Percentiles rank a stretch among this genome's conserved stretches.
Conservation (phyloP, 2,113 vertebrate genomes). For the Dasyurus viverrinus region DNA sequence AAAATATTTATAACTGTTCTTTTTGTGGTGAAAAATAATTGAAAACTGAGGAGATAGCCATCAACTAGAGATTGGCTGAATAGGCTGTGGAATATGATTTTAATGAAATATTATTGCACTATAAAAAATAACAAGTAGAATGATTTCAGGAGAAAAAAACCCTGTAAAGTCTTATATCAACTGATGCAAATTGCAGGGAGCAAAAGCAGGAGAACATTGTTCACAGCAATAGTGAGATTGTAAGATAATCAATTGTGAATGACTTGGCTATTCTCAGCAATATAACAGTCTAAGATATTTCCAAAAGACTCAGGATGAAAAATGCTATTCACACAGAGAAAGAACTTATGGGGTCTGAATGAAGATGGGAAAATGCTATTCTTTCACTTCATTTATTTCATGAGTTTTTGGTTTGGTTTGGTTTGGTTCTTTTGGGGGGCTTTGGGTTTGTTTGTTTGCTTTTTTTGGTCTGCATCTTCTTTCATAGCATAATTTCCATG, state of each 20-base stretch:
- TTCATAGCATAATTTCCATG: not conserved
- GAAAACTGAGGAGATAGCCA: not conserved
- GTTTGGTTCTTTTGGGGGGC: too few relatives aligned
- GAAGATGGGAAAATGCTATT: not conserved
- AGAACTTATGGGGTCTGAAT: not conserved
- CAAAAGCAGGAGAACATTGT: not conserved
- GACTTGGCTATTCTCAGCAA: not conserved
- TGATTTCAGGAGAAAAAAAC: too few relatives aligned
- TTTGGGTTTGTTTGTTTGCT: too few relatives aligned
- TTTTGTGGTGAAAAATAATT: not conserved
- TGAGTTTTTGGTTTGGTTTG: too few relatives aligned
- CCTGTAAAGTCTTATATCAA: not conserved
- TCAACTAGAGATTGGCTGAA: not conserved
- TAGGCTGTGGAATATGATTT: not conserved
- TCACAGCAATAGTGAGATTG: not conserved
- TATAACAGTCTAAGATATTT: not conserved
- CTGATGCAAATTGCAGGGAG: not conserved
- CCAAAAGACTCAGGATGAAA: not conserved
- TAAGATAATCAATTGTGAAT: not conserved
- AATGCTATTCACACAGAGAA: not conserved
- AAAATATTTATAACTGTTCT: not conserved
- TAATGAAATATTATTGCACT: not conserved
- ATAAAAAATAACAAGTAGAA: not conserved
- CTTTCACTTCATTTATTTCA: not conserved
- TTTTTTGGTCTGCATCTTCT: not conserved